A percentile compares a stretch with the other conserved stretches of the same genome.
These are phyloP conservation scores for Candoia aspera DNA, from an alignment of 2,113 vertebrate species.

Conservation along the genomic window DNA sequence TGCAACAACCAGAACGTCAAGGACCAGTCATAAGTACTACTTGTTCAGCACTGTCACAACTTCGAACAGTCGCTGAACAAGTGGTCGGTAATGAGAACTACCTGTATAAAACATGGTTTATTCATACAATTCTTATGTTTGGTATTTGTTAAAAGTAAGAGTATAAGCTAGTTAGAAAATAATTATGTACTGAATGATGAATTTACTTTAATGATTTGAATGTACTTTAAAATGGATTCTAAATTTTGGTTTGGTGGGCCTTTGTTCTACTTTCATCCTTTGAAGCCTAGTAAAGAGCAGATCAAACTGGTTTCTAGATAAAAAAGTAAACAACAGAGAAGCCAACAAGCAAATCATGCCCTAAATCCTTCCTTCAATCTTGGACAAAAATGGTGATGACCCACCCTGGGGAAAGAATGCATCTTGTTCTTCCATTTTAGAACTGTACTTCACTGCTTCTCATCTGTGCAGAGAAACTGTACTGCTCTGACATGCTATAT, in stretches of 20 bases:
- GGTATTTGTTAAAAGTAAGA: background rate
- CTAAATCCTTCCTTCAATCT: background rate
- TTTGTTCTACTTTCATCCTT: background rate
- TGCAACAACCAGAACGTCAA: background rate
- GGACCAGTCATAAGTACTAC: background rate
- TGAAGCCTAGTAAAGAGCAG: background rate
- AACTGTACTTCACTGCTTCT: background rate
- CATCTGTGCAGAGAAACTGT: background rate
- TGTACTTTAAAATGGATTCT: background rate
- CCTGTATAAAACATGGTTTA: background rate
- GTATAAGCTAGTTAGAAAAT: background rate
- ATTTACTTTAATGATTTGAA: background rate
- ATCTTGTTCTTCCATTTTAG: background rate
- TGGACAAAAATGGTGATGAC: background rate
- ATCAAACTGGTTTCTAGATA: too few species aligned
- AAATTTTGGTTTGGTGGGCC: background rate
- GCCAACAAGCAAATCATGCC: too few species aligned
- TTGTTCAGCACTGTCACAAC: background rate
- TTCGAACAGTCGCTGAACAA: background rate
- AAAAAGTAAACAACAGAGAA: too few species aligned
- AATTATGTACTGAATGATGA: background rate
- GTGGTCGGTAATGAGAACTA: background rate
- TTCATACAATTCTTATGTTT: background rate
- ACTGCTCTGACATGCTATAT: background rate
- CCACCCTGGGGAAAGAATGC: background rate